A percentile compares a stretch with the other conserved stretches of the same genome.
Evolutionary conservation across 2,797 vertebrate species (phyloP).

Genomic region (Danio albolineatus): DNA sequence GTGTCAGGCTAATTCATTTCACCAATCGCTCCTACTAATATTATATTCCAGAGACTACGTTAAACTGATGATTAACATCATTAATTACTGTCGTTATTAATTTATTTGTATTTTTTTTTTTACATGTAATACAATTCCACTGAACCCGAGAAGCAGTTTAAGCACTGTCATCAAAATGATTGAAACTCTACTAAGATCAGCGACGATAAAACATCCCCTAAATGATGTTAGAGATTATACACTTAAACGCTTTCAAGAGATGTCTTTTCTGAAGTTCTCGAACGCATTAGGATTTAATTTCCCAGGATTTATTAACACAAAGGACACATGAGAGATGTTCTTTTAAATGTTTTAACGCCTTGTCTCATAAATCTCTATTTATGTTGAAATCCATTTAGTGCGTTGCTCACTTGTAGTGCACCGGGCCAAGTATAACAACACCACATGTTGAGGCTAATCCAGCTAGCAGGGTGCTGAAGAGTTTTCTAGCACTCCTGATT

Average conservation of each 20-base stretch:
- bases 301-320: constrained; percentile 47
- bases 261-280: constrained; percentile 43
- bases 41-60: too few relatives aligned
- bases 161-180: too few relatives aligned
- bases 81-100: too few relatives aligned
- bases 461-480: constrained; percentile 62
- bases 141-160: too few relatives aligned
- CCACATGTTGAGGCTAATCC: constrained; percentile 55
- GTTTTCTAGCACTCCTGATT: constrained; percentile 62
- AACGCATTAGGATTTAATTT: constrained; percentile 11
- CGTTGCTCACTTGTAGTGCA: constrained; percentile 65
- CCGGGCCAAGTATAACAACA: constrained; percentile 64
- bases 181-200: background rate
- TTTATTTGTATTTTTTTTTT: too few relatives aligned
- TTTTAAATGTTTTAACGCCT: constrained; percentile 65
- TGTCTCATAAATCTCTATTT: constrained; percentile 72
- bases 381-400: constrained; percentile 77
- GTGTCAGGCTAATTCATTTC: too few relatives aligned
- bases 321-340: constrained; percentile 61
- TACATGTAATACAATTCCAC: too few relatives aligned
- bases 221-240: constrained; percentile 31
- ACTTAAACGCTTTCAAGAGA: constrained; percentile 43
- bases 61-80: too few relatives aligned
- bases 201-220: background rate
- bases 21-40: too few relatives aligned